Evolutionary conservation across 2,888 invertebrate species (phyloP), one percentile per base, ranked within the genome.

Genomic region (Ormyrus labotus): DNA sequence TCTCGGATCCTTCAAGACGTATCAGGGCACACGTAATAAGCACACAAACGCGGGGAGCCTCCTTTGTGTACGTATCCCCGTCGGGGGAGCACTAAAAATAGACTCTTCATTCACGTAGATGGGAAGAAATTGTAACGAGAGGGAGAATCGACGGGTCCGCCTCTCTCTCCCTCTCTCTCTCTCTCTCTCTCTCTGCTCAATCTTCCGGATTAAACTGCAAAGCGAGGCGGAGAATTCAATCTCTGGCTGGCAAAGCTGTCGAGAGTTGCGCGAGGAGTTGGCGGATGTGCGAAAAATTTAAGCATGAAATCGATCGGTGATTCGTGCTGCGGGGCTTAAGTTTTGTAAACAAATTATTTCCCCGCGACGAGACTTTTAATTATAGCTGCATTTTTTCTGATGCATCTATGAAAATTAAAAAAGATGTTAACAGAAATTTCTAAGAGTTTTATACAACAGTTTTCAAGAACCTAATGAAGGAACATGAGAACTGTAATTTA

Each of bases 21-120:
- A 63, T 53, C 61, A n/a, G 45, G 10, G 34, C 71, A 53, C 61
- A 51, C 71, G 45, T 71, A 34, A 51, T 61, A 61, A 57, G 34
- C 34, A 34, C 34, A 34, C 34, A 4, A 4, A 34, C 48, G 34
- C 60, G 13, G 48, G 9, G 8, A 50, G 7, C 13, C 19, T 4
- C 13, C 5, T 10, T 2, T 51, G 6, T 65, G 50, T 65, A 13
- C 11, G 8, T 65, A 8, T 34, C 34, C 34, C 4, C 34, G 34
- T 34, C 7, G 65, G n/a, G 34, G 58, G 10, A 60, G 48, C 45
- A 70, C 70, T 70, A 70, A 70, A 77, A 77, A 77, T 77, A 77
- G 77, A 71, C 71, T 70, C 58, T 57, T 70, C 70, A 77, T 77
- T 77, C 70, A 48, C 70, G 65, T 65, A 51, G 64, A 77, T 71